Conservation (phyloP, 1,140 invertebrate species). For the Drosophila bocqueti region DNA sequence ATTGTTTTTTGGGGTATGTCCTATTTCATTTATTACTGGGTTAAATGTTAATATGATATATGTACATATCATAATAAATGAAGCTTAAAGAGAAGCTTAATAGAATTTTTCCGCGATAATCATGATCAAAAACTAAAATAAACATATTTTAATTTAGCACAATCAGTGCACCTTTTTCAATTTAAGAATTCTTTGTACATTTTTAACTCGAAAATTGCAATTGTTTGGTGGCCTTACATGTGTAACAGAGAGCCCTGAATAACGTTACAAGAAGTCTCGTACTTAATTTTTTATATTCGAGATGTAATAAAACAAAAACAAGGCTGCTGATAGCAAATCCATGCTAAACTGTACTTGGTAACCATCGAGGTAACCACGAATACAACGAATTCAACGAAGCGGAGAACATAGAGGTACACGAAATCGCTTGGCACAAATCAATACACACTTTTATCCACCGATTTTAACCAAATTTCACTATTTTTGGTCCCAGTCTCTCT, state of each 20-base stretch:
- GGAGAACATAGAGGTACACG: slow-evolving; percentile 1
- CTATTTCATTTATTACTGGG: slow-evolving; percentile 1
- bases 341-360: slow-evolving; percentile 18
- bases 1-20: no score
- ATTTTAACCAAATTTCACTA: slow-evolving; percentile 15
- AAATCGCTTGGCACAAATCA: slow-evolving; percentile 8
- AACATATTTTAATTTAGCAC: no score
- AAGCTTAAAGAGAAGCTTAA: background rate
- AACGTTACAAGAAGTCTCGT: no score
- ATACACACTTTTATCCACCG: background rate
- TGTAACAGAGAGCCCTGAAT: no score
- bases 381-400: background rate
- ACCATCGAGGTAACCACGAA: background rate
- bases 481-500: background rate
- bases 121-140: no score
- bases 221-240: background rate
- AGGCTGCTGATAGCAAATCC: background rate
- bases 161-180: no score
- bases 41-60: background rate
- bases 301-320: background rate
- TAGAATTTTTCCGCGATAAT: no score
- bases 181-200: no score
- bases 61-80: background rate
- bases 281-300: background rate
- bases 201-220: no score